These are phyloP conservation scores for Chloroceryle inda DNA, from an alignment of 2,797 vertebrate genomes.

Conservation along the genomic window DNA sequence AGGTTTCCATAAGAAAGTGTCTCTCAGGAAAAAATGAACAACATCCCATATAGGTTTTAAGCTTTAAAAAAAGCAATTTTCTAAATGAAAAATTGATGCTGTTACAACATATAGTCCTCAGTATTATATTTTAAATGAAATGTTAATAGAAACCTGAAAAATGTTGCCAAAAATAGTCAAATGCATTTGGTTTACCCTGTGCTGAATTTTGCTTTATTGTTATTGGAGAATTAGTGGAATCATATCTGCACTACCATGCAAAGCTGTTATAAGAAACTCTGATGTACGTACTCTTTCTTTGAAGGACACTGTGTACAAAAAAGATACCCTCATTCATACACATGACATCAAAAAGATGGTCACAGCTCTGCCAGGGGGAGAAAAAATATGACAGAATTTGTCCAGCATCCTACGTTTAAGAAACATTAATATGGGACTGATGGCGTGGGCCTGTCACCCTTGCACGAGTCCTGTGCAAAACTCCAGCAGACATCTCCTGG, in stretches of 20 bases:
- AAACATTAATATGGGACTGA: fast-evolving
- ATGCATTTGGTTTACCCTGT: neutral
- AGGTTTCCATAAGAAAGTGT: neutral
- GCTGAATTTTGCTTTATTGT: neutral
- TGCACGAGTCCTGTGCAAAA: fast-evolving
- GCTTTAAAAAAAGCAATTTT: neutral
- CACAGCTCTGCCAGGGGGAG: neutral
- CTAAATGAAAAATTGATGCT: constrained; percentile 35
- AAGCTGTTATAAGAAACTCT: constrained; percentile 4
- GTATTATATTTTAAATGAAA: constrained; percentile 32
- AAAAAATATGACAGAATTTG: neutral
- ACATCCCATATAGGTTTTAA: neutral
- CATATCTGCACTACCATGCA: neutral
- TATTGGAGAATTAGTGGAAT: neutral
- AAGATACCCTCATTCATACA: neutral
- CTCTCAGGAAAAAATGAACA: neutral
- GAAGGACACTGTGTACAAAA: neutral
- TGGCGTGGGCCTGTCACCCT: neutral
- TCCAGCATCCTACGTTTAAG: neutral
- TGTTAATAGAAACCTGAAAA: constrained; percentile 34
- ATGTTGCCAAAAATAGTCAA: neutral
- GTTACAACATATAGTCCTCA: constrained; percentile 27
- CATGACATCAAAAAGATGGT: neutral
- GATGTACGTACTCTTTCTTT: fast-evolving
- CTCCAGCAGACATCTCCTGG: neutral